Evolutionary conservation across 2,797 vertebrate genomes (phyloP).

Genomic region (Crax fasciolata): DNA sequence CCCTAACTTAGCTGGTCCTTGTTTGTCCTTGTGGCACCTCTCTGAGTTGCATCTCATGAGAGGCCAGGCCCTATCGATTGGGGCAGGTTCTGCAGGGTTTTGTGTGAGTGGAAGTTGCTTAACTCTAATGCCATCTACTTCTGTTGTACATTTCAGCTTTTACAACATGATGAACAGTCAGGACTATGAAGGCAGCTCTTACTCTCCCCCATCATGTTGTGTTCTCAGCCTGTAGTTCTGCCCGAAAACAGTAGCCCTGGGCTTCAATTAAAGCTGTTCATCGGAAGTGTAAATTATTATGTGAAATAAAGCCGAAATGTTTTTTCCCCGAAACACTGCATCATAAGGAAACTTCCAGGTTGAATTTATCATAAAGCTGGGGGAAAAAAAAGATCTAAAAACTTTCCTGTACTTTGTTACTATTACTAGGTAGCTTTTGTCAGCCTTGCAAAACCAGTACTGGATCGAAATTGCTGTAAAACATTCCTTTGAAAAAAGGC

Average conservation of each 20-base stretch:
- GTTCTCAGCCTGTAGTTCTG: neutral
- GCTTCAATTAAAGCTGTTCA: neutral
- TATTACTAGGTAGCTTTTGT: neutral
- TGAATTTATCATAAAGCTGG: neutral
- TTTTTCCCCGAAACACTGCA: neutral
- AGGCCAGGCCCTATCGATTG: neutral
- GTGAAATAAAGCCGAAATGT: neutral
- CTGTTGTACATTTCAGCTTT: neutral
- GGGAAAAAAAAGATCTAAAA: neutral
- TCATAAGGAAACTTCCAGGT: neutral
- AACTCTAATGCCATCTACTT: neutral
- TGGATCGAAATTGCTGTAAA: neutral
- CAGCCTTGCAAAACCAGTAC: neutral
- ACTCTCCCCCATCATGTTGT: accelerated
- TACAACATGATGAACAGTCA: neutral
- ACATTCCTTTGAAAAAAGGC: neutral
- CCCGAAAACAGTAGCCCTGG: neutral
- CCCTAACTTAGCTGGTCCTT: neutral
- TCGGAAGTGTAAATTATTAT: neutral
- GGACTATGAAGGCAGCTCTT: neutral
- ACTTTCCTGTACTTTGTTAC: neutral
- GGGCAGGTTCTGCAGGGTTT: neutral
- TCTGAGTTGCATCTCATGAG: neutral
- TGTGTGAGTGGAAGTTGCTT: neutral
- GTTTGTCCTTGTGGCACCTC: neutral